Evolutionary conservation across 2,888 invertebrate genomes (phyloP).

Genomic region (Drosophila buzzatii): DNA sequence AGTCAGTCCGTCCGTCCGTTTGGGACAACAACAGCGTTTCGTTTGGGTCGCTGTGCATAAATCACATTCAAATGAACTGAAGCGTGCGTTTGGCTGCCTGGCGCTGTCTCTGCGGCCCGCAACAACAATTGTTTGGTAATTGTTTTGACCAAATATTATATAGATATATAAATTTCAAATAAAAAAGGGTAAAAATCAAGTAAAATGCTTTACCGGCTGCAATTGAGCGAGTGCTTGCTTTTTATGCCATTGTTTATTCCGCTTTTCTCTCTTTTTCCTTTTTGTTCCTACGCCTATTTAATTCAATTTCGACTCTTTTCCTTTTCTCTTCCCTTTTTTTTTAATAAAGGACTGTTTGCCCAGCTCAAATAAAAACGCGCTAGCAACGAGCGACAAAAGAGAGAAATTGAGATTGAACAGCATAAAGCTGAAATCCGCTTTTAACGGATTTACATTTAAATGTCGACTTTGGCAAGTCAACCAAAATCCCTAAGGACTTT

Average conservation of each 20-base stretch:
- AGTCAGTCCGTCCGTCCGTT: constrained; percentile 26
- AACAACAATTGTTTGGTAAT: constrained; percentile 64
- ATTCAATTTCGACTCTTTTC: constrained; percentile 45
- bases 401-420: constrained; percentile 9
- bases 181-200: constrained; percentile 23
- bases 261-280: constrained; percentile 27
- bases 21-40: constrained; percentile 4
- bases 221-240: constrained; percentile 35
- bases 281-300: constrained; percentile 49
- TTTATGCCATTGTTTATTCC: constrained; percentile 43
- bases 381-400: not conserved
- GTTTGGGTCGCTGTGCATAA: constrained; percentile 41
- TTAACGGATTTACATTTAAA: constrained; percentile 47
- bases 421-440: constrained; percentile 52
- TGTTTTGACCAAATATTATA: constrained; percentile 65
- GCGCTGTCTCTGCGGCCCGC: constrained; percentile 28
- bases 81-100: constrained; percentile 53
- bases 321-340: constrained; percentile 1
- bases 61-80: constrained; percentile 71
- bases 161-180: constrained; percentile 15
- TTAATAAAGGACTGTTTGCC: constrained; percentile 29
- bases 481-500: constrained; percentile 13
- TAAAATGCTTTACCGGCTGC: constrained; percentile 54
- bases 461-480: constrained; percentile 31
- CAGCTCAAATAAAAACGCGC: constrained; percentile 21